Evolutionary conservation across 2,113 vertebrate genomes (phyloP).

Genomic region (Mesitornis unicolor): DNA sequence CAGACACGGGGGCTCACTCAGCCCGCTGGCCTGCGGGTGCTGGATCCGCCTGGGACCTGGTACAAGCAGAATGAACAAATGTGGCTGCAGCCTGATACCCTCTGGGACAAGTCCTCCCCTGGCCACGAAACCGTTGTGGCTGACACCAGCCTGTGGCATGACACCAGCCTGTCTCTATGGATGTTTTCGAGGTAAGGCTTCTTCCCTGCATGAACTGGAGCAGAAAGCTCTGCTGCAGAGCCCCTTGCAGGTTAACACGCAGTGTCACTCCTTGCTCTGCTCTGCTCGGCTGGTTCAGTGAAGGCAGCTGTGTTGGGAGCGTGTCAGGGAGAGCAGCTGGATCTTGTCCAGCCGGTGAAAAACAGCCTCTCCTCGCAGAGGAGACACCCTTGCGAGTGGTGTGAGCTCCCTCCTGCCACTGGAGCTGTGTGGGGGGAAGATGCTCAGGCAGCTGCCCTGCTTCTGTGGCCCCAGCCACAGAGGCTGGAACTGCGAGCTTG

Average conservation of each 20-base stretch:
- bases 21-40: background rate
- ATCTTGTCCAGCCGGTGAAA: background rate
- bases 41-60: accelerated
- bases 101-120: accelerated
- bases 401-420: background rate
- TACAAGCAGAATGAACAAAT: background rate
- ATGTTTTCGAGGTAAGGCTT: background rate
- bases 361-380: background rate
- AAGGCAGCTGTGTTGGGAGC: background rate
- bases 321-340: background rate
- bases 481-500: accelerated
- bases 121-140: accelerated
- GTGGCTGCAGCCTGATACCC: background rate
- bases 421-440: background rate
- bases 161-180: background rate
- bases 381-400: background rate
- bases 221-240: background rate
- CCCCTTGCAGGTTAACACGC: background rate
- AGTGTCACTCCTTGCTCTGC: accelerated
- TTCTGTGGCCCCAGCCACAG: background rate
- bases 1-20: background rate
- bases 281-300: background rate
- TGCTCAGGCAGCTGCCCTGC: background rate
- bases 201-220: accelerated
- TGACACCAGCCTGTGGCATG: background rate